A percentile compares a stretch with the other conserved stretches of the same genome.
phyloP scores from a whole-genome alignment of 2,797 vertebrate genomes.

The Tenualosa thibaudeaui region DNA sequence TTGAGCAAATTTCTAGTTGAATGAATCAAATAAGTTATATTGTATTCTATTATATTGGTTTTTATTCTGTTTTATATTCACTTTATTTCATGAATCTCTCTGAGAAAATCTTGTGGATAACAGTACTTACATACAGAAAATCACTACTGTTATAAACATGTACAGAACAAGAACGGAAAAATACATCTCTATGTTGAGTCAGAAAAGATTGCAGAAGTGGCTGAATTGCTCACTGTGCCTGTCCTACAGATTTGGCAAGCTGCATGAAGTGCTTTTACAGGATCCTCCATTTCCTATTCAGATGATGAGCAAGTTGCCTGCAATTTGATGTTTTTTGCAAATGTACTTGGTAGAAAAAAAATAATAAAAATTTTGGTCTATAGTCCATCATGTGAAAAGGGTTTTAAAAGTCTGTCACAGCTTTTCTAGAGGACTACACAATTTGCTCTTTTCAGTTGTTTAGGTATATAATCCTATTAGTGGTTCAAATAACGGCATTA shows the following conservation, averaged over 20 bases:
- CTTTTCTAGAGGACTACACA: not conserved
- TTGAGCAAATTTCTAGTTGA: not conserved
- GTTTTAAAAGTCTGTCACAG: too few species aligned
- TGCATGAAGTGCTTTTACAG: not conserved
- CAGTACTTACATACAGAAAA: too few species aligned
- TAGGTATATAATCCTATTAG: not conserved
- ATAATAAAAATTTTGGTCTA: not conserved
- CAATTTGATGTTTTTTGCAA: not conserved
- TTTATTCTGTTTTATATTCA: not conserved
- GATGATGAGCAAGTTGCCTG: not conserved
- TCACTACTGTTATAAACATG: not conserved
- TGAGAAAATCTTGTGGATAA: too few species aligned
- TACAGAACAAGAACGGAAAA: not conserved
- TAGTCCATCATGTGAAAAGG: not conserved
- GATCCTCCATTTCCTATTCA: not conserved
- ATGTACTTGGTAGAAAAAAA: not conserved
- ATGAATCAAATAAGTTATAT: not conserved
- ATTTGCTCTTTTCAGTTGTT: not conserved
- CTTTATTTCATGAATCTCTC: not conserved
- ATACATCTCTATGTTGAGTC: not conserved
- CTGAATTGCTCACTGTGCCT: not conserved
- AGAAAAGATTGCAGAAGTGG: not conserved
- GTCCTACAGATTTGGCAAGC: not conserved
- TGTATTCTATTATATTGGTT: not conserved
- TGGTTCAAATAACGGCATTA: not conserved